Conservation (phyloP, 1,140 invertebrate species). For the Papilio aristodemus region DNA sequence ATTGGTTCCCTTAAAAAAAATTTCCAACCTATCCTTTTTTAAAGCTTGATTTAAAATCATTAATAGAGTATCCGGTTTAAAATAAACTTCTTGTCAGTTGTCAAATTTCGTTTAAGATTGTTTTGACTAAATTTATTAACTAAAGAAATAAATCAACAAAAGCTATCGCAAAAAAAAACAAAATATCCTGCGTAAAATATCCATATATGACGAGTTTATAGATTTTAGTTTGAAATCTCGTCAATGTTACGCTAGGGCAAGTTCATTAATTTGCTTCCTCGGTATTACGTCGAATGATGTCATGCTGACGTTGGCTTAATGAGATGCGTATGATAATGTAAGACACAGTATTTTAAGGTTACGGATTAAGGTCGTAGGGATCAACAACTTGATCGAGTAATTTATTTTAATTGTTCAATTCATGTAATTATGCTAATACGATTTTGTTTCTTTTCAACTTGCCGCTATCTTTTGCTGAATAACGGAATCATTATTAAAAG, state of each 20-base stretch:
- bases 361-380: conserved; percentile 13
- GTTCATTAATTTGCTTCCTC: background rate
- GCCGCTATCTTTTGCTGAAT: background rate
- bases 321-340: background rate
- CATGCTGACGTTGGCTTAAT: background rate
- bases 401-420: background rate
- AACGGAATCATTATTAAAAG: background rate
- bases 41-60: no score
- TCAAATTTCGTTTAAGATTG: background rate
- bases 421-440: background rate
- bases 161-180: background rate
- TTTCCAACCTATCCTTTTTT: no score
- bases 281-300: conserved; percentile 7
- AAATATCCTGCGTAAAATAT: no score
- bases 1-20: no score
- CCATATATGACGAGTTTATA: background rate
- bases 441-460: conserved; percentile 4
- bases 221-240: background rate
- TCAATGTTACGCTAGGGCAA: background rate
- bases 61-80: no score
- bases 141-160: background rate
- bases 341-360: conserved; percentile 3
- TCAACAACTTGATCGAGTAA: conserved; percentile 10
- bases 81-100: no score
- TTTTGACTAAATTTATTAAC: background rate